Evolutionary conservation across 2,113 vertebrate species (phyloP).

Genomic region (Scopus umbretta): DNA sequence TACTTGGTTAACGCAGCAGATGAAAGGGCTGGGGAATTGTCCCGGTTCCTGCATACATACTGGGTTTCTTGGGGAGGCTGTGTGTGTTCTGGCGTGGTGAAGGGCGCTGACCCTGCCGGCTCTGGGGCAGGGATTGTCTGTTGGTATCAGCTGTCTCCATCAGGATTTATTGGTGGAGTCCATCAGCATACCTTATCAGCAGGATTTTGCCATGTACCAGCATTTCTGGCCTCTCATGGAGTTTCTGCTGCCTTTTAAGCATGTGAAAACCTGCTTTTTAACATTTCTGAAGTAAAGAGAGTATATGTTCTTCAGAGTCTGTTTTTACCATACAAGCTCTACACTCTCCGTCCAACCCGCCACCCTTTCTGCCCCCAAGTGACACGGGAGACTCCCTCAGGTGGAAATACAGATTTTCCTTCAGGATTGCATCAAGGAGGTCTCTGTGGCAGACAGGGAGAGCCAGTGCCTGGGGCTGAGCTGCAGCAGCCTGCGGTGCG

Average conservation of each 20-base stretch:
- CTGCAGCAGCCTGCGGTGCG: fast-evolving
- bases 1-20: background rate
- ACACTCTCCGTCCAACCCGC: background rate
- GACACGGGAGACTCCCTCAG: background rate
- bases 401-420: conserved; percentile 7
- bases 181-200: conserved; percentile 23
- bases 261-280: conserved; percentile 1
- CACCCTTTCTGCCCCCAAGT: background rate
- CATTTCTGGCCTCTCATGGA: background rate
- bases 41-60: background rate
- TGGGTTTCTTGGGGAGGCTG: background rate
- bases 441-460: background rate
- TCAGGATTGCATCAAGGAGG: background rate
- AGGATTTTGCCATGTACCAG: background rate
- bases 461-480: background rate
- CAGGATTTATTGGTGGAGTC: background rate
- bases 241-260: background rate
- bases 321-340: background rate
- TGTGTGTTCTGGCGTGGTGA: background rate
- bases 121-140: conserved; percentile 24
- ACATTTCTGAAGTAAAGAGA: background rate
- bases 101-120: background rate
- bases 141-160: conserved; percentile 42
- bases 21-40: conserved; percentile 1
- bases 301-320: background rate